phyloP scores from a whole-genome alignment of 2,888 invertebrate species.

The Eucriotettix oculatus region DNA sequence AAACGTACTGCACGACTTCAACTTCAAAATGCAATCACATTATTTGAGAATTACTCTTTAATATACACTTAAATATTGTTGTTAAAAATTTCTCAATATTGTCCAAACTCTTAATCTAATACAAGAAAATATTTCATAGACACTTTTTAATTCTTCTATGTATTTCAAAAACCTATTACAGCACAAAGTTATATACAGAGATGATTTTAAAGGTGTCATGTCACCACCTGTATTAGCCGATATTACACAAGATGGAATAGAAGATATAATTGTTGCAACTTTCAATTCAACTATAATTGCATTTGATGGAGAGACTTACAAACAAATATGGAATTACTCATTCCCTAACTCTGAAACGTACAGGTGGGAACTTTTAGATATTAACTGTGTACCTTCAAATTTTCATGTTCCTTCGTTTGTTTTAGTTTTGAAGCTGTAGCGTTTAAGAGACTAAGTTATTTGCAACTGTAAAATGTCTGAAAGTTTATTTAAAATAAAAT shows the following conservation, averaged over 20 bases:
- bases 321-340: constrained; percentile 55
- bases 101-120: neutral
- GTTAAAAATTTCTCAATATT: no score
- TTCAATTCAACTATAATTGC: constrained; percentile 57
- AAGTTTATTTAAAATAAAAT: neutral
- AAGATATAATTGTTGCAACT: constrained; percentile 55
- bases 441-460: neutral
- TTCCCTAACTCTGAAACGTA: constrained; percentile 50
- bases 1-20: no score
- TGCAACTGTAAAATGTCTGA: neutral
- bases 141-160: neutral
- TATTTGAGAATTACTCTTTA: no score
- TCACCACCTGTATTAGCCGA: constrained; percentile 49
- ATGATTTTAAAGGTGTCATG: constrained; percentile 46
- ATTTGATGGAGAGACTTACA: constrained; percentile 48
- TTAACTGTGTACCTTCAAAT: neutral
- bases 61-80: no score
- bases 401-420: neutral
- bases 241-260: constrained; percentile 48
- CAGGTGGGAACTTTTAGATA: constrained; percentile 22
- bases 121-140: neutral
- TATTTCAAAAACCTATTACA: constrained; percentile 15
- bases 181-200: constrained; percentile 37
- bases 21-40: no score
- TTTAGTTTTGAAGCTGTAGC: neutral